Conservation (phyloP, 1,140 invertebrate genomes). For the Microplitis mediator region DNA sequence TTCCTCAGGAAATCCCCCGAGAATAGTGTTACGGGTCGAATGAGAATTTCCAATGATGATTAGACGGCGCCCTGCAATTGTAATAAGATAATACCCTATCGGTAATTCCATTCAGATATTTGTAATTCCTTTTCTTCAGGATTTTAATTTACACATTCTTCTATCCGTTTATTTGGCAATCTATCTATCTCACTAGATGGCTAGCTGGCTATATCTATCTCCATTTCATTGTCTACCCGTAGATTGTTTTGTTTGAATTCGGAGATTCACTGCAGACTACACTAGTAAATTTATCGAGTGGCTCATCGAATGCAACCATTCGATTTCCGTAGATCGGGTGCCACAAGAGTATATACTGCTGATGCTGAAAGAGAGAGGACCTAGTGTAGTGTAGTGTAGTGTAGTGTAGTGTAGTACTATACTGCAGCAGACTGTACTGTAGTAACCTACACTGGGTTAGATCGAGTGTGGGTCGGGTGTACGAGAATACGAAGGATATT, state of each 20-base stretch:
- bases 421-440: too few species aligned
- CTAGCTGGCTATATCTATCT: not conserved
- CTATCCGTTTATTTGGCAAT: too few species aligned
- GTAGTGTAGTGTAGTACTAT: too few species aligned
- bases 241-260: not conserved
- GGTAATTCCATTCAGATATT: not conserved
- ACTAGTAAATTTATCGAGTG: constrained; percentile 10
- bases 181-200: too few species aligned
- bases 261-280: not conserved
- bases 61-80: not conserved
- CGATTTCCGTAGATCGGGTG: constrained; percentile 16
- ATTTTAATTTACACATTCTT: not conserved
- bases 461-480: not conserved
- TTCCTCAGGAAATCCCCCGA: not conserved
- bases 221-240: not conserved
- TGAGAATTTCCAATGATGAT: constrained; percentile 16
- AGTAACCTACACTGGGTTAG: not conserved
- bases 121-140: not conserved
- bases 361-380: not conserved
- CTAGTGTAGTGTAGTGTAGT: too few species aligned
- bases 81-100: not conserved
- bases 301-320: constrained; percentile 4
- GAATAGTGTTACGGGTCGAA: constrained; percentile 11
- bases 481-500: not conserved
- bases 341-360: not conserved